Conservation (phyloP, 2,797 vertebrate species). For the Otolemur crassicaudatus region DNA sequence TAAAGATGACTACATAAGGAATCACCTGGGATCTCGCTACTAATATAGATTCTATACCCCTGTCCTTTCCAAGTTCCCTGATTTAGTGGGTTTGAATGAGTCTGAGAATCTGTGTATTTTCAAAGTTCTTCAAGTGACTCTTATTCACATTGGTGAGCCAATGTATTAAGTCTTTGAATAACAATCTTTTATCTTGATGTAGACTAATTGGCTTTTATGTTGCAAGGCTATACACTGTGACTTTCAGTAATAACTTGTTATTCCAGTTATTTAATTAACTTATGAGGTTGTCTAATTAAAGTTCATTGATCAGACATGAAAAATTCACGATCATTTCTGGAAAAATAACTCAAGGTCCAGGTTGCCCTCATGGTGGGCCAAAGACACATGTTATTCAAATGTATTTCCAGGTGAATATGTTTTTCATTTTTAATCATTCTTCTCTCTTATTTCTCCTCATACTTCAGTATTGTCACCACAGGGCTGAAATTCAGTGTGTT, state of each 20-base stretch:
- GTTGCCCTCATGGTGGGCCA: neutral
- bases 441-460: neutral
- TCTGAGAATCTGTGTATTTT: neutral
- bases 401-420: neutral
- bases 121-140: neutral
- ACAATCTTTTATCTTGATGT: neutral
- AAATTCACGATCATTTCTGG: conserved; percentile 19
- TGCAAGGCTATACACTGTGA: neutral
- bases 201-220: neutral
- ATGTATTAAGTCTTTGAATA: neutral
- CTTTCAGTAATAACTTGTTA: neutral
- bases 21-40: neutral
- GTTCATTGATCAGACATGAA: neutral
- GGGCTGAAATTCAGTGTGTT: neutral
- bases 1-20: neutral
- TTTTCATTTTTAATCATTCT: neutral
- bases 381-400: neutral
- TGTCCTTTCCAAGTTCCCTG: neutral
- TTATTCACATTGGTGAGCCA: neutral
- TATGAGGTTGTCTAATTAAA: neutral
- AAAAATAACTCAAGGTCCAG: neutral
- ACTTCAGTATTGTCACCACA: neutral
- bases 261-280: conserved; percentile 34
- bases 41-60: neutral
- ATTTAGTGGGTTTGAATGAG: neutral